phyloP scores from a whole-genome alignment of 2,797 vertebrate genomes.

The Alosa sapidissima region DNA sequence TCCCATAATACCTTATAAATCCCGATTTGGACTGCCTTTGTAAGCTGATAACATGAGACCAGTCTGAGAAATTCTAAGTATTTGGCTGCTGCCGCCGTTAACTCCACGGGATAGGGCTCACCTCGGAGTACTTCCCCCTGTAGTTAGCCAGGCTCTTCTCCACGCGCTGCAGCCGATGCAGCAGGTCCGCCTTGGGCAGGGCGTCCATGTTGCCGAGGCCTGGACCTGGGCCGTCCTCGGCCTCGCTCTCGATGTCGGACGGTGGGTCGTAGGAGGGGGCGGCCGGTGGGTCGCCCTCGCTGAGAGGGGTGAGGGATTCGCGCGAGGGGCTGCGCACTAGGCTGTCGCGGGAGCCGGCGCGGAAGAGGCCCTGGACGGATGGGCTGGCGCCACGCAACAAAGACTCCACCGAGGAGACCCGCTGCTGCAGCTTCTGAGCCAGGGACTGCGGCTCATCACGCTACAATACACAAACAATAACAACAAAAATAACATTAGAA shows the following conservation, averaged over 20 bases:
- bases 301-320: constrained; percentile 85
- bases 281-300: constrained; percentile 66
- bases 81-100: not conserved
- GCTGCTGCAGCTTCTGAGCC: constrained; percentile 89
- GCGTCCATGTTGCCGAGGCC: constrained; percentile 68
- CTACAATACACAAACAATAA: constrained; percentile 47
- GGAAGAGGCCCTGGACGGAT: constrained; percentile 79
- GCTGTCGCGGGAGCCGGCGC: constrained; percentile 87
- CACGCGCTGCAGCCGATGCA: constrained; percentile 81
- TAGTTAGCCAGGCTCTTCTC: constrained; percentile 88
- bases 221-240: constrained; percentile 74
- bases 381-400: constrained; percentile 86
- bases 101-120: constrained; percentile 51
- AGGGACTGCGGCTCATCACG: constrained; percentile 82
- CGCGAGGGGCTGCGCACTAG: constrained; percentile 84
- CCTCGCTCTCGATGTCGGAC: constrained; percentile 92
- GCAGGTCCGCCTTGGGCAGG: constrained; percentile 85
- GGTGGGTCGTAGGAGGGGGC: constrained; percentile 79
- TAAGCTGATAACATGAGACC: not conserved
- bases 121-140: constrained; percentile 91
- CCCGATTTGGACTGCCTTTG: not conserved
- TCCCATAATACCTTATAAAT: constrained; percentile 1
- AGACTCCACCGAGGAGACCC: constrained; percentile 91
- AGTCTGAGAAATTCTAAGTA: not conserved
- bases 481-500: not conserved